Conservation (phyloP, 1,140 invertebrate species). For the Drosophila pruinosa region DNA sequence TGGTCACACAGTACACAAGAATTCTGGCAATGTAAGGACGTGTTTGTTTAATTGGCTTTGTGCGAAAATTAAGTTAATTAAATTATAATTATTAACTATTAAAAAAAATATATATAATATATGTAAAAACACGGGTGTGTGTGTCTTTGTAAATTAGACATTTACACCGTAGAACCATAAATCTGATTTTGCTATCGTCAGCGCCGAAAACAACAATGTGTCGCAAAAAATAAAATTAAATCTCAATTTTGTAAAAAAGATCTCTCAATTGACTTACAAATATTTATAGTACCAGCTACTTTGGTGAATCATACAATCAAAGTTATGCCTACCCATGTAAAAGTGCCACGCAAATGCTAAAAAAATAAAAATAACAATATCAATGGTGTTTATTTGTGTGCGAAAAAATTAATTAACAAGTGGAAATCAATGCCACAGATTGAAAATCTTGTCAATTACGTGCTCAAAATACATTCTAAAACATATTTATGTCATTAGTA, state of each 20-base stretch:
- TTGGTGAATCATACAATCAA: neutral
- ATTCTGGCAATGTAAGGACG: slow-evolving; percentile 40
- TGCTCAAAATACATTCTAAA: neutral
- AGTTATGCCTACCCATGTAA: neutral
- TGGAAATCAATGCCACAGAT: slow-evolving; percentile 51
- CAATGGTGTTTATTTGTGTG: slow-evolving; percentile 16
- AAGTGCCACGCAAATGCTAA: neutral
- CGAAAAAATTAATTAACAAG: slow-evolving; percentile 46
- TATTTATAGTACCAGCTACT: neutral
- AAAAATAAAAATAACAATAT: neutral
- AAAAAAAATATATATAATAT: neutral
- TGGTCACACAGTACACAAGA: slow-evolving; percentile 7
- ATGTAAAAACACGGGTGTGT: neutral
- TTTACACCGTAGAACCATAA: neutral
- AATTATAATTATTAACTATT: neutral
- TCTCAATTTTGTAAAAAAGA: neutral
- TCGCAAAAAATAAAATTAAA: neutral
- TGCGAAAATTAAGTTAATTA: neutral
- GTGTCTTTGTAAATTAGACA: neutral
- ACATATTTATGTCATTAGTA: slow-evolving; percentile 1
- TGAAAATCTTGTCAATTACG: slow-evolving; percentile 40
- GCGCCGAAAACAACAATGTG: slow-evolving; percentile 23
- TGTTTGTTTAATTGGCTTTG: slow-evolving; percentile 12
- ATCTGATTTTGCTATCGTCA: slow-evolving; percentile 56
- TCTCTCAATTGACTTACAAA: neutral